Conservation (phyloP, 1,140 invertebrate species). For the Bombus balteatus region DNA sequence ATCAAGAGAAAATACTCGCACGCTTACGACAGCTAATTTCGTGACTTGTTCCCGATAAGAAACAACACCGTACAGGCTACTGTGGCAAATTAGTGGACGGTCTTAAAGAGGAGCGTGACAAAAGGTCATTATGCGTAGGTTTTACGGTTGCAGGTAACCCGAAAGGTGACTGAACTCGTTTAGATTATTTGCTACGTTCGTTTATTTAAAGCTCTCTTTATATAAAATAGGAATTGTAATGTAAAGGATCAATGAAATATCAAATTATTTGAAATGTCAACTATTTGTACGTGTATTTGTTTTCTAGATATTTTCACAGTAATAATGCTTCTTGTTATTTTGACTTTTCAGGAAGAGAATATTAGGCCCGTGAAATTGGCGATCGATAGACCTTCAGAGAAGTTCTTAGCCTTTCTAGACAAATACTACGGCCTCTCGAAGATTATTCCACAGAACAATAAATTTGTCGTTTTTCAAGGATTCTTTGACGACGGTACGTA, state of each 20-base stretch:
- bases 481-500: conserved; percentile 87
- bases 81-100: conserved; percentile 24
- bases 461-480: conserved; percentile 93
- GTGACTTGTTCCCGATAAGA: background rate
- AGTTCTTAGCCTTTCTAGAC: conserved; percentile 91
- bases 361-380: conserved; percentile 89
- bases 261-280: background rate
- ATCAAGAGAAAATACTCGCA: background rate
- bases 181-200: conserved; percentile 37
- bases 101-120: conserved; percentile 59
- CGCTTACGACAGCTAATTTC: background rate
- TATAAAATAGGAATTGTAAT: no score
- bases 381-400: conserved; percentile 94
- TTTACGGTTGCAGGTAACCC: conserved; percentile 59
- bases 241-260: background rate
- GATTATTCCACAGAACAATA: conserved; percentile 92
- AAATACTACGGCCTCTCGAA: conserved; percentile 91
- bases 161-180: conserved; percentile 68
- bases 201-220: background rate
- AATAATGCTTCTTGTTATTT: background rate
- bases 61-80: background rate
- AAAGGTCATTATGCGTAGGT: conserved; percentile 59
- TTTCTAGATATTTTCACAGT: background rate
- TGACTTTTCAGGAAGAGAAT: conserved; percentile 86
- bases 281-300: background rate